Percentiles rank a stretch among this genome's conserved stretches.
phyloP scores from a whole-genome alignment of 1,140 invertebrate genomes.

The Orchestia grillus region DNA sequence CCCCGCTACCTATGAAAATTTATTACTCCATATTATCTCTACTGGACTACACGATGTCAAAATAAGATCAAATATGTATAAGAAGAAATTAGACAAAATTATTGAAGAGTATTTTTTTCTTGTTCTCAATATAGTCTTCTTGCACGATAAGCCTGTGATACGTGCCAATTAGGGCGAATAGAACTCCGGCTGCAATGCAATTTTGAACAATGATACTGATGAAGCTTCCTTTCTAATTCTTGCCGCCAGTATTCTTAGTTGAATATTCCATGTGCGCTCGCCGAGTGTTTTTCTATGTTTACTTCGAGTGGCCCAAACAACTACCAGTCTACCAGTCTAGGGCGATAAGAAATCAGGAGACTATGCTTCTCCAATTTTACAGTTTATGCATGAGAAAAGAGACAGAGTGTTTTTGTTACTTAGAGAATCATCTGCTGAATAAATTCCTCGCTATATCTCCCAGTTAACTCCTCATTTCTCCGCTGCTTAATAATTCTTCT shows the following conservation, averaged over 20 bases:
- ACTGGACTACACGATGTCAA: neutral
- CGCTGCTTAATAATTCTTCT: conserved; percentile 50
- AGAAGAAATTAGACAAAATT: neutral
- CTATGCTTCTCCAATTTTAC: neutral
- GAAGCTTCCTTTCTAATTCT: conserved; percentile 3
- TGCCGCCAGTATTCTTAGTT: neutral
- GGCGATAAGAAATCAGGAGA: neutral
- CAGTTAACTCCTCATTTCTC: conserved; percentile 52
- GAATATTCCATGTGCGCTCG: neutral
- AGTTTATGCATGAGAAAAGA: conserved; percentile 10
- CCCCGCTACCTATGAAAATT: neutral
- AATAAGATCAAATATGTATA: neutral
- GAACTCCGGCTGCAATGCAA: neutral
- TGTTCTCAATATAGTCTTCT: neutral
- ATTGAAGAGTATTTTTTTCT: neutral
- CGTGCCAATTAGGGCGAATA: conserved; percentile 38
- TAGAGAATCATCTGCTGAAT: conserved; percentile 39
- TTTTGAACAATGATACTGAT: conserved; percentile 5
- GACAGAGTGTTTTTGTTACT: neutral
- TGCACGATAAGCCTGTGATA: neutral
- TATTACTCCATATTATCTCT: neutral
- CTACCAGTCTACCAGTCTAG: neutral
- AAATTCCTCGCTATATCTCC: conserved; percentile 12
- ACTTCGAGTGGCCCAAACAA: neutral
- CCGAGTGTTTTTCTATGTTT: neutral